phyloP scores from a whole-genome alignment of 2,888 invertebrate species.

The Noctua janthe region DNA sequence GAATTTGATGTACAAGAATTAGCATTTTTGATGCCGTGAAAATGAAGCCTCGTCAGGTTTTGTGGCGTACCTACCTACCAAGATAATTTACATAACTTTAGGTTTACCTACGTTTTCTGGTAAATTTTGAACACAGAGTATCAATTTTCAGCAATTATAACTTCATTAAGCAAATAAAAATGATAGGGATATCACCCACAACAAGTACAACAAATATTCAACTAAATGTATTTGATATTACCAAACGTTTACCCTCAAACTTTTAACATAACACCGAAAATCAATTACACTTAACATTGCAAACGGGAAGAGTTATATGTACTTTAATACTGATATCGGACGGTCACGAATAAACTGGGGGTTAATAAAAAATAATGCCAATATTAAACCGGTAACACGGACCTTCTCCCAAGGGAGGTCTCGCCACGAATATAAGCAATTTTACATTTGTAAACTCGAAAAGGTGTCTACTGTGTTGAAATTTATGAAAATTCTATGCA shows the following conservation, averaged over 20 bases:
- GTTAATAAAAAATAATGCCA: constrained; percentile 81
- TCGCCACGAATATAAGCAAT: constrained; percentile 71
- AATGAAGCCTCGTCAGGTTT: constrained; percentile 74
- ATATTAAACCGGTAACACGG: constrained; percentile 77
- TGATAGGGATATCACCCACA: neutral
- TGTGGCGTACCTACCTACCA: constrained; percentile 56
- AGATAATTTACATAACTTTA: constrained; percentile 68
- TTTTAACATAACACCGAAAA: constrained; percentile 48
- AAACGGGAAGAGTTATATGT: constrained; percentile 63
- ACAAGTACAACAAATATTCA: neutral
- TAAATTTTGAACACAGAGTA: constrained; percentile 8
- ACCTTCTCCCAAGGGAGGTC: constrained; percentile 72
- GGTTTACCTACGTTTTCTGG: constrained; percentile 36
- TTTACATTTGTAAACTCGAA: constrained; percentile 67
- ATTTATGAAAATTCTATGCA: constrained; percentile 64
- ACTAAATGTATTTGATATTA: neutral
- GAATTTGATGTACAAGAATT: constrained; percentile 83
- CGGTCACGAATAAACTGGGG: constrained; percentile 71
- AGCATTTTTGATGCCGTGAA: constrained; percentile 83
- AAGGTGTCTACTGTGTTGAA: constrained; percentile 49
- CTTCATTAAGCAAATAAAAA: constrained; percentile 2
- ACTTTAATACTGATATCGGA: constrained; percentile 70
- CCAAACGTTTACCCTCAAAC: neutral
- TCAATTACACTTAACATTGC: constrained; percentile 63
- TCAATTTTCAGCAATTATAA: neutral